Base-by-base conservation (phyloP, 1,140 invertebrate genomes). In the Fopius arisanus region DNA sequence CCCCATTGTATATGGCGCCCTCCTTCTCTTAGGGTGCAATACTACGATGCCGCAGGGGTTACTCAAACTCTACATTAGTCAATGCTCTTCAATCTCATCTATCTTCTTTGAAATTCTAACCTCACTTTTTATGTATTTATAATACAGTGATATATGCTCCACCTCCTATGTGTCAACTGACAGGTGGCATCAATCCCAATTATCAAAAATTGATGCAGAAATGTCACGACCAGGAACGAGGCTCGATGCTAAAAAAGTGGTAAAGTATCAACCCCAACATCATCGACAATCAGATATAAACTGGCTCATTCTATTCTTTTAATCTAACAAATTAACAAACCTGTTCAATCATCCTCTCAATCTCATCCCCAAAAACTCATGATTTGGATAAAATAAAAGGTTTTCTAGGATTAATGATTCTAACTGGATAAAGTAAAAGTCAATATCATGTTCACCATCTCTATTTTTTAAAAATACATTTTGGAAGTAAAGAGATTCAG, bases 211-310 rank as follows among this genome's bases (percentile, higher is more conserved):
- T 29, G 14, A 31, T 31, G 3, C 1, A 28, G 16, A 81, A 40
- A 93, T 93, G 92, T 91, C 92, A 75, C 86, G 91, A 79, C 87
- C 91, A 78, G 86, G 88, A 37, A 88, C 87, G 16, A 87, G 91
- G 81, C 87, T 90, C 31, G 92, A 93, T 82, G 85, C 91, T 0
- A 91, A 92, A 75, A 93, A 92, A 92, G 91, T 93, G 76, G 92
- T 92, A 87, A 88, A 89, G 88, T 72, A 68, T 43, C 16, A 59
- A 37, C 74, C 40, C 54, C 67, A 41, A 33, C 71, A 71, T 48
- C 21, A 12, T 62, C 75, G 74, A 37, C 70, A 69, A 48, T 73
- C 14, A 48, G 21, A 12, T 26, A 5, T 9, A 48, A 48, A 48
- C 43, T 3, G 3, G 9, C 43, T n/a, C n/a, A n/a, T n/a, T n/a